phyloP scores from a whole-genome alignment of 2,797 vertebrate species.

The Leptatherina wallacei region DNA sequence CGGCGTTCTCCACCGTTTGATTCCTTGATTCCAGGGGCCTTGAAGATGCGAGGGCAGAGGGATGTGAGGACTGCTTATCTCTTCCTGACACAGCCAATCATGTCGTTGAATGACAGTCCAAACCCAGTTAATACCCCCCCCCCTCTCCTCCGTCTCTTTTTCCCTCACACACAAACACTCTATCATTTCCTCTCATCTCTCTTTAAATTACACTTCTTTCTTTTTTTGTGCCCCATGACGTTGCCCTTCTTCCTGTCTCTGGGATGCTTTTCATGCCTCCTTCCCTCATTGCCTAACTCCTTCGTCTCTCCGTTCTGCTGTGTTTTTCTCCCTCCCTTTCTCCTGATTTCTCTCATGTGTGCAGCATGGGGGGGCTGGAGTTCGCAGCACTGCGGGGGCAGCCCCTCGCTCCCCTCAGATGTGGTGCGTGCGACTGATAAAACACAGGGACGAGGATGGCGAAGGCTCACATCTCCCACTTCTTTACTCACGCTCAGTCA shows the following conservation, averaged over 20 bases:
- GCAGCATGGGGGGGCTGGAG: slow-evolving; percentile 37
- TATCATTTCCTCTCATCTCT: slow-evolving; percentile 42
- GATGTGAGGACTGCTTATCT: slow-evolving; percentile 76
- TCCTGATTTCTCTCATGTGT: slow-evolving; percentile 44
- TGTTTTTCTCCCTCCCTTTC: slow-evolving; percentile 26
- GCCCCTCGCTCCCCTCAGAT: slow-evolving; percentile 55
- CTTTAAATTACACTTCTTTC: slow-evolving; percentile 37
- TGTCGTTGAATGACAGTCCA: slow-evolving; percentile 67
- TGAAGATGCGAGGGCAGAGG: slow-evolving; percentile 70
- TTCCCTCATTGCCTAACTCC: slow-evolving; percentile 16
- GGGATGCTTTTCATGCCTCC: slow-evolving; percentile 13
- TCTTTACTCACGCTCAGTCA: slow-evolving; percentile 52
- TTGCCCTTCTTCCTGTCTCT: slow-evolving; percentile 13
- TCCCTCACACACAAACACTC: slow-evolving; percentile 42
- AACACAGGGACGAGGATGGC: slow-evolving; percentile 49
- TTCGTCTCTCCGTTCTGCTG: background rate
- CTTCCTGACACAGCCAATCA: slow-evolving; percentile 78
- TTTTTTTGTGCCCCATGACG: slow-evolving; percentile 30
- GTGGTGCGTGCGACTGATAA: slow-evolving; percentile 55
- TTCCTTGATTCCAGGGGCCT: slow-evolving; percentile 73
- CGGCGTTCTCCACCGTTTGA: slow-evolving; percentile 68
- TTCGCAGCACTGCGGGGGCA: slow-evolving; percentile 57
- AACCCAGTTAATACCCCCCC: slow-evolving; percentile 54
- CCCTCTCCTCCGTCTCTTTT: background rate
- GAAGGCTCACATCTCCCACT: slow-evolving; percentile 57